phyloP scores from a whole-genome alignment of 92 coral and sea anemone genomes.

The Porites divaricata region DNA sequence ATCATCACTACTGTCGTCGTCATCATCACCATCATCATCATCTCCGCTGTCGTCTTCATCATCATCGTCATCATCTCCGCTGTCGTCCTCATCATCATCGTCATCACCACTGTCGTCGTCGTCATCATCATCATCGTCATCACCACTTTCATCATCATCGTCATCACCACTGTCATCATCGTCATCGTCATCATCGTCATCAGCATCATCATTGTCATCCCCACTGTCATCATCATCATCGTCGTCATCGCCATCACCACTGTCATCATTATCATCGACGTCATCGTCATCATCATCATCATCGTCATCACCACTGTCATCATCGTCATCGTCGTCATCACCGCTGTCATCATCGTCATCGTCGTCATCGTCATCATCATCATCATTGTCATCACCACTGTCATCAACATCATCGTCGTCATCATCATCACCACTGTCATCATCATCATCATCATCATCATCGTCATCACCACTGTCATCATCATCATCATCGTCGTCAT shows the following conservation, averaged over 20 bases:
- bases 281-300: not conserved
- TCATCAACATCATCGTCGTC: too few relatives aligned
- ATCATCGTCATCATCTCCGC: not conserved
- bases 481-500: not conserved
- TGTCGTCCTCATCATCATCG: not conserved
- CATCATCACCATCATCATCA: not conserved
- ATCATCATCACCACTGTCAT: not conserved
- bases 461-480: slow-evolving; percentile 10
- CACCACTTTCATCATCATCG: not conserved
- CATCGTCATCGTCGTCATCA: not conserved
- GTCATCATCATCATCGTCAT: not conserved
- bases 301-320: not conserved
- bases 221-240: not conserved
- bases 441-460: not conserved
- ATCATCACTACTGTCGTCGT: not conserved
- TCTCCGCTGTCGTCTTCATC: not conserved
- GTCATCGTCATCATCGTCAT: not conserved
- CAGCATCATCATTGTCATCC: not conserved
- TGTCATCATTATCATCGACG: not conserved
- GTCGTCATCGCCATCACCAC: slow-evolving; percentile 6
- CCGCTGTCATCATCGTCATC: not conserved
- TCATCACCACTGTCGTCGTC: slow-evolving; percentile 1
- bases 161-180: not conserved
- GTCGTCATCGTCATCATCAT: not conserved
- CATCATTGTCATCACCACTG: not conserved